Percentiles rank a stretch among this genome's conserved stretches.
Conservation (phyloP, 92 coral and sea anemone species). For the Umimayanthus chanpuru region DNA sequence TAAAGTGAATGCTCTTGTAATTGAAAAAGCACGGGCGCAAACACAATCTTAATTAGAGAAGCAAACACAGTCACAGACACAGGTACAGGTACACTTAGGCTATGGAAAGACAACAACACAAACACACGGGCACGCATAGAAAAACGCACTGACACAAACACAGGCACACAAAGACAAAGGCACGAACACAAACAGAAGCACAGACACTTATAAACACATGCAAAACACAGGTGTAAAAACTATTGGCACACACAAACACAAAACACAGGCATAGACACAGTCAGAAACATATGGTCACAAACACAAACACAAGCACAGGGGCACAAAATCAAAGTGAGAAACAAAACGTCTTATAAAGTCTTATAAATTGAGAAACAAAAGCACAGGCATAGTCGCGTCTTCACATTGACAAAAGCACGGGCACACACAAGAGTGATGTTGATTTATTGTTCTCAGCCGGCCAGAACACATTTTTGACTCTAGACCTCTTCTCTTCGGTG, state of each 20-base stretch:
- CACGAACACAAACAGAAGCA: not conserved
- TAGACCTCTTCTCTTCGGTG: too few relatives aligned
- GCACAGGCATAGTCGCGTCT: too few relatives aligned
- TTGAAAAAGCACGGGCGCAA: not conserved
- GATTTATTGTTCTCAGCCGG: too few relatives aligned
- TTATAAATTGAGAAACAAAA: too few relatives aligned
- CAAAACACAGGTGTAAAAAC: not conserved
- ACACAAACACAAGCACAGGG: not conserved
- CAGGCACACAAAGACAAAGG: not conserved
- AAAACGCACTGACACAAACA: not conserved
- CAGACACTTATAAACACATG: not conserved
- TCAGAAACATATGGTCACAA: not conserved
- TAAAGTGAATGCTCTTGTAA: too few relatives aligned
- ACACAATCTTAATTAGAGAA: too few relatives aligned
- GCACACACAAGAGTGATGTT: too few relatives aligned
- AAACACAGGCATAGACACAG: not conserved
- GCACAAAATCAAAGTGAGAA: not conserved
- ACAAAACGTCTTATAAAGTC: too few relatives aligned
- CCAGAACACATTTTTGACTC: too few relatives aligned
- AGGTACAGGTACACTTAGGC: not conserved
- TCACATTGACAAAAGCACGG: too few relatives aligned
- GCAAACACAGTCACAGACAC: not conserved
- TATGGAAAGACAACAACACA: not conserved
- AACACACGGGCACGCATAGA: not conserved
- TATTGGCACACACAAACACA: not conserved